Evolutionary conservation across 2,797 vertebrate species (phyloP).

Genomic region (Microctenopoma steveboyesi): DNA sequence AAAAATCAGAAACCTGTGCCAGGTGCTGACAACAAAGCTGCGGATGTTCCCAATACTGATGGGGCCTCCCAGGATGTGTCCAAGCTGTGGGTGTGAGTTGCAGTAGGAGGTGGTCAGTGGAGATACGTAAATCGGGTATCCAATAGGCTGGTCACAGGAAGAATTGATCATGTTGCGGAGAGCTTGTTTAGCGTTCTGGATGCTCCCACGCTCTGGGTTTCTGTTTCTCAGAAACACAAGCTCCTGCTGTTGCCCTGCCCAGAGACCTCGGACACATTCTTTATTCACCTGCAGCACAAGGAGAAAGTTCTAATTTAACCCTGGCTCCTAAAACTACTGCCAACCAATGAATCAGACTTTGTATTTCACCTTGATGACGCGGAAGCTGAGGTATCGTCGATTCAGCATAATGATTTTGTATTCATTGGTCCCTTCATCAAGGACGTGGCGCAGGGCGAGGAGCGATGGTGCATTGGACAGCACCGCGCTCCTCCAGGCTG

Average conservation of each 20-base stretch:
- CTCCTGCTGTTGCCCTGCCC: slow-evolving; percentile 98
- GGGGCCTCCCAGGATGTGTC: slow-evolving; percentile 92
- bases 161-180: slow-evolving; percentile 99
- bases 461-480: slow-evolving; percentile 95
- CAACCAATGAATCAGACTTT: background rate
- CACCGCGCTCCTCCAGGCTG: slow-evolving; percentile 96
- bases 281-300: slow-evolving; percentile 89
- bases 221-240: slow-evolving; percentile 96
- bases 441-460: slow-evolving; percentile 94
- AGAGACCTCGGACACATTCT: slow-evolving; percentile 96
- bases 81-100: slow-evolving; percentile 94
- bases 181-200: slow-evolving; percentile 99
- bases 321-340: fast-evolving
- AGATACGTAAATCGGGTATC: slow-evolving; percentile 98
- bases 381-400: slow-evolving; percentile 95
- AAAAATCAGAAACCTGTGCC: slow-evolving; percentile 89
- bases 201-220: slow-evolving; percentile 98
- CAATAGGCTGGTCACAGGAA: slow-evolving; percentile 98
- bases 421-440: slow-evolving; percentile 97
- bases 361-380: slow-evolving; percentile 93
- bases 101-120: slow-evolving; percentile 97
- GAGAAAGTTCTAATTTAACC: background rate
- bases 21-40: slow-evolving; percentile 94
- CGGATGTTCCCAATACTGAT: slow-evolving; percentile 96
- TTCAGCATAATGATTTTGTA: slow-evolving; percentile 99